A percentile compares a stretch with the other conserved stretches of the same genome.
phyloP scores from a whole-genome alignment of 2,888 invertebrate species.

The Leptarthrus brevirostris region DNA sequence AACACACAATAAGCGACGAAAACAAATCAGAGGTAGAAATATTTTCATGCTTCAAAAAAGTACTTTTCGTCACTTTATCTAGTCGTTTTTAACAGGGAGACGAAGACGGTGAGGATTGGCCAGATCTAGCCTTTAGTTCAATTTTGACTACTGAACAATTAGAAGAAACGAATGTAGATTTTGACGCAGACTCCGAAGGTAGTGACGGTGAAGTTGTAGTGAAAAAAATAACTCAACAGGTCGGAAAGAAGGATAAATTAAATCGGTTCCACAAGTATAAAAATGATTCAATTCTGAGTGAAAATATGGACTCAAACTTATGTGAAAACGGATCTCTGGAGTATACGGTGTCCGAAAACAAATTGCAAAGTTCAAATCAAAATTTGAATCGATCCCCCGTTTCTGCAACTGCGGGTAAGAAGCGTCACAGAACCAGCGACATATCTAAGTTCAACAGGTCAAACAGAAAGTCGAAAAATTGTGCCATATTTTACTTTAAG shows the following conservation, averaged over 20 bases:
- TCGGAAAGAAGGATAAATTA: constrained; percentile 14
- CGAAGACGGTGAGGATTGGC: constrained; percentile 56
- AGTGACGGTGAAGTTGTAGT: constrained; percentile 67
- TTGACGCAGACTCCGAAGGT: constrained; percentile 73
- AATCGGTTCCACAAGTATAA: constrained; percentile 56
- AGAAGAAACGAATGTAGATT: constrained; percentile 65
- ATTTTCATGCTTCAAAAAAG: background rate
- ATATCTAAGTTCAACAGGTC: constrained; percentile 76
- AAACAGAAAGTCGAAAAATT: constrained; percentile 82
- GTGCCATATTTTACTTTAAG: constrained; percentile 86
- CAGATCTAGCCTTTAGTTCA: constrained; percentile 33
- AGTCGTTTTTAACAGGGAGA: constrained; percentile 52
- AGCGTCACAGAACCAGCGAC: constrained; percentile 69
- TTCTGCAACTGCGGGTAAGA: constrained; percentile 64
- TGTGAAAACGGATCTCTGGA: constrained; percentile 43
- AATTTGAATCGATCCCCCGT: constrained; percentile 51
- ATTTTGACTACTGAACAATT: constrained; percentile 11
- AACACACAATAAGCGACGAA: constrained; percentile 50
- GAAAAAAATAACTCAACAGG: constrained; percentile 9
- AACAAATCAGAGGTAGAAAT: constrained; percentile 52
- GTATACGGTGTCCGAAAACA: constrained; percentile 37
- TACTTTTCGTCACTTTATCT: background rate
- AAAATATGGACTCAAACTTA: constrained; percentile 55
- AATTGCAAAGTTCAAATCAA: constrained; percentile 39
- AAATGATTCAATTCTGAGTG: constrained; percentile 57